Evolutionary conservation across 2,113 vertebrate species (phyloP).

Genomic region (Centrocercus urophasianus): DNA sequence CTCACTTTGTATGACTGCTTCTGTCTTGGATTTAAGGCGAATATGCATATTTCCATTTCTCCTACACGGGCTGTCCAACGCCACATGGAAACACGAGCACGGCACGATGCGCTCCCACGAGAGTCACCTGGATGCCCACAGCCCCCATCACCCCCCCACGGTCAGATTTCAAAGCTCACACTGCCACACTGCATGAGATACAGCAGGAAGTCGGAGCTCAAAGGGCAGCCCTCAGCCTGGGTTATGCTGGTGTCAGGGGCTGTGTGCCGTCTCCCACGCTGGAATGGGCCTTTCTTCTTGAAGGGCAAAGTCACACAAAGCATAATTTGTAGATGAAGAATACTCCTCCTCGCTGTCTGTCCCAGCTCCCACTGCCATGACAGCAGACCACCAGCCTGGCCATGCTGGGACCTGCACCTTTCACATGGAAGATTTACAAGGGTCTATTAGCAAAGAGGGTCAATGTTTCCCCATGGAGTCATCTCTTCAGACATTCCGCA

Average conservation of each 20-base stretch:
- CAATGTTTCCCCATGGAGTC: fast-evolving
- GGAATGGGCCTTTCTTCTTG: neutral
- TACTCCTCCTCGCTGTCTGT: neutral
- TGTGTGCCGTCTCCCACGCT: fast-evolving
- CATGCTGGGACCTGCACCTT: neutral
- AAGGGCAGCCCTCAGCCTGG: neutral
- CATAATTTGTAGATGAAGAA: fast-evolving
- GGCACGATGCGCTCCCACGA: neutral
- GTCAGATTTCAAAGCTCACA: neutral
- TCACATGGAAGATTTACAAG: neutral
- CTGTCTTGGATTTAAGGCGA: neutral
- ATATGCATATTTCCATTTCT: neutral
- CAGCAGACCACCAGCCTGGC: neutral
- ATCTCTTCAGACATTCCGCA: neutral
- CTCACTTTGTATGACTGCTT: neutral
- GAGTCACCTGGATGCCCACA: neutral
- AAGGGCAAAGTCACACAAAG: neutral
- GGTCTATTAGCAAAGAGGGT: neutral
- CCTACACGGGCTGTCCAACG: neutral
- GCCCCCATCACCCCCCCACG: neutral
- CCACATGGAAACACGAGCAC: neutral
- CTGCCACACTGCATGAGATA: neutral
- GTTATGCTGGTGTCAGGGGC: neutral
- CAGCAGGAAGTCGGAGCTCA: neutral
- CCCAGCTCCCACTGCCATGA: neutral